Base-by-base conservation (phyloP, 2,113 vertebrate species). In the Xiphophorus hellerii region DNA sequence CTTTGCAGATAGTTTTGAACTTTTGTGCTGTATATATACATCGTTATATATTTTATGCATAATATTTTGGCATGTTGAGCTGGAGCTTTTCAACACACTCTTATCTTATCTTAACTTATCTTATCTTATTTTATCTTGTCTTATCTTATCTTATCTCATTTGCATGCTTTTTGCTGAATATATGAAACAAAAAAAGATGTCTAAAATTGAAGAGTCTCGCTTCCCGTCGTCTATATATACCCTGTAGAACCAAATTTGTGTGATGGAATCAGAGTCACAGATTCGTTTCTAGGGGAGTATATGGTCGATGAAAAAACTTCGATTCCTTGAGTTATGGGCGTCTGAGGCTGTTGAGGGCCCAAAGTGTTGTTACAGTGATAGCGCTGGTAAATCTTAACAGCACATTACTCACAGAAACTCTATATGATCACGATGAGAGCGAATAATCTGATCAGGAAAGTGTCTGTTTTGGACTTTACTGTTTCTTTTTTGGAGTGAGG, bases 241-340 rank as follows among this genome's bases (percentile, higher is more conserved):
- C 95, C 96, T 97, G 96, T 96, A 96, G 96, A 96, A 95, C 95
- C 95, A 95, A 97, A 96, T 95, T 95, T 96, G 95, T 96, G 96
- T 96, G 93, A 93, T 97, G 79, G 94, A 94, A 93, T 93, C 92
- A 94, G 91, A 95, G 96, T 99, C 98, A 99, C 98, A 99, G 96
- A 98, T 99, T 99, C 98, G 97, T 97, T 99, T 97, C 96, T 99
- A 99, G 98, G 98, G 98, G 98, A 98, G 97, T 99, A 99, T 98
- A 97, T 99, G 97, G 98, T 97, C 97, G 98, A 98, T 98, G 98
- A 96, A 98, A 98, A 97, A 96, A 97, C 98, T 94, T 97, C 98
- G 95, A 93, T 73, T 90, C 93, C 88, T 86, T 73, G 80, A 81
- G 76, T 71, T 28, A 35, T 61, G 2, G 62, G 33, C 29, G 25